Evolutionary conservation across 2,888 invertebrate genomes (phyloP).

Genomic region (Platerodrilus igneus): DNA sequence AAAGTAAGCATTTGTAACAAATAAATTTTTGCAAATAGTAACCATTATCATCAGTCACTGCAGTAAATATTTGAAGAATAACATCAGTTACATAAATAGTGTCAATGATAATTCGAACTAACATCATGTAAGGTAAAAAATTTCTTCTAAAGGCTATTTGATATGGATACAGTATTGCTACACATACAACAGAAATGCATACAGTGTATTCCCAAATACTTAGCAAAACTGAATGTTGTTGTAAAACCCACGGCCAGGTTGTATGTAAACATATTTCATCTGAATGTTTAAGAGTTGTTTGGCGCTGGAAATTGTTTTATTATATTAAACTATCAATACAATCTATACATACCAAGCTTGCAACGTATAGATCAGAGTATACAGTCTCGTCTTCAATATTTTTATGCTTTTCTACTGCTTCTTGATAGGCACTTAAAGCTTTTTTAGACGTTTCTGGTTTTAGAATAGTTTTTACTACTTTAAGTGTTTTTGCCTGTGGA

Average conservation of each 20-base stretch:
- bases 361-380: conserved; percentile 18
- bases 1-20: conserved; percentile 10
- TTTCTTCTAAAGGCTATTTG: conserved; percentile 13
- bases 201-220: conserved; percentile 27
- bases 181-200: conserved; percentile 15
- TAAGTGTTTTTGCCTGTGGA: background rate
- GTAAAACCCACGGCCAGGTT: conserved; percentile 30
- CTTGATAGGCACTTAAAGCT: background rate
- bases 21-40: conserved; percentile 8
- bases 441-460: conserved; percentile 8
- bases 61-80: conserved; percentile 29
- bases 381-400: background rate
- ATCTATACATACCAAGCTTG: conserved; percentile 11
- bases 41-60: conserved; percentile 29
- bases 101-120: conserved; percentile 16
- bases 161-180: conserved; percentile 26
- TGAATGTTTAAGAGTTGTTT: conserved; percentile 17
- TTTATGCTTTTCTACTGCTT: background rate
- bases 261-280: conserved; percentile 28
- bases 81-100: conserved; percentile 26
- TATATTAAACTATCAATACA: conserved; percentile 6
- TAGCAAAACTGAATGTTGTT: conserved; percentile 24
- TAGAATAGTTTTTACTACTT: conserved; percentile 5
- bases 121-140: conserved; percentile 1
- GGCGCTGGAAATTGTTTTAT: conserved; percentile 10